Conservation (phyloP, 2,888 invertebrate species). For the Rambutsinella grinnellia region DNA sequence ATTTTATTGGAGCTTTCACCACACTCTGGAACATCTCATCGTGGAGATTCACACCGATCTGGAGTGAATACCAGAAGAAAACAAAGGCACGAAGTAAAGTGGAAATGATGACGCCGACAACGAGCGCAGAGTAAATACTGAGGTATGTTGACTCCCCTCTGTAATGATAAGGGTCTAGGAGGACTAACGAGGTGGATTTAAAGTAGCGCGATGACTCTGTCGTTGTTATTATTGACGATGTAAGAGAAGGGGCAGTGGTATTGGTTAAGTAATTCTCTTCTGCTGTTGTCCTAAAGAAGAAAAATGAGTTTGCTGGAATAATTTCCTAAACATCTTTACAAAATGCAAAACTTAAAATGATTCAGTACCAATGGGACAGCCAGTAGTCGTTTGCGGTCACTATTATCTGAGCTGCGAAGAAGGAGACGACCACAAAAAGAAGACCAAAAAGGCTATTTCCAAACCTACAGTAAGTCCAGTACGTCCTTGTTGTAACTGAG, state of each 20-base stretch:
- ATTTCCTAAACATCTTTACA: not conserved
- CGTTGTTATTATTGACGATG: not conserved
- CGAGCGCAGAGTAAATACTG: slow-evolving; percentile 69
- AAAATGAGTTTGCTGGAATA: not conserved
- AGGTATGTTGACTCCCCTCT: slow-evolving; percentile 67
- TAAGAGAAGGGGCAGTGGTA: not conserved
- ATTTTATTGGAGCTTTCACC: slow-evolving; percentile 69
- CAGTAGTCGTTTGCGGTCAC: slow-evolving; percentile 62
- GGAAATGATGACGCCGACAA: slow-evolving; percentile 66
- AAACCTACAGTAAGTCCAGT: slow-evolving; percentile 68
- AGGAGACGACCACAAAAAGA: slow-evolving; percentile 44
- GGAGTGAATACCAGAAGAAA: slow-evolving; percentile 69
- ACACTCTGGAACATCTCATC: slow-evolving; percentile 71
- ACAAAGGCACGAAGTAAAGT: slow-evolving; percentile 69
- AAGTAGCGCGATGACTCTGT: slow-evolving; percentile 19
- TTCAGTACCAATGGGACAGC: slow-evolving; percentile 61
- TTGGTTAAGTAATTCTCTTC: slow-evolving; percentile 40
- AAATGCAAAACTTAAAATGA: not conserved
- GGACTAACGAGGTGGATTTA: slow-evolving; percentile 33
- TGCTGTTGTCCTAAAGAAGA: slow-evolving; percentile 31
- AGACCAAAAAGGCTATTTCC: slow-evolving; percentile 55
- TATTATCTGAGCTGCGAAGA: slow-evolving; percentile 56
- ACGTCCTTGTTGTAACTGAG: slow-evolving; percentile 68
- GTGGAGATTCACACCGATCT: slow-evolving; percentile 70
- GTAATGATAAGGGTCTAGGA: slow-evolving; percentile 29